Evolutionary conservation across 2,113 vertebrate genomes (phyloP).

Genomic region (Odocoileus virginianus): DNA sequence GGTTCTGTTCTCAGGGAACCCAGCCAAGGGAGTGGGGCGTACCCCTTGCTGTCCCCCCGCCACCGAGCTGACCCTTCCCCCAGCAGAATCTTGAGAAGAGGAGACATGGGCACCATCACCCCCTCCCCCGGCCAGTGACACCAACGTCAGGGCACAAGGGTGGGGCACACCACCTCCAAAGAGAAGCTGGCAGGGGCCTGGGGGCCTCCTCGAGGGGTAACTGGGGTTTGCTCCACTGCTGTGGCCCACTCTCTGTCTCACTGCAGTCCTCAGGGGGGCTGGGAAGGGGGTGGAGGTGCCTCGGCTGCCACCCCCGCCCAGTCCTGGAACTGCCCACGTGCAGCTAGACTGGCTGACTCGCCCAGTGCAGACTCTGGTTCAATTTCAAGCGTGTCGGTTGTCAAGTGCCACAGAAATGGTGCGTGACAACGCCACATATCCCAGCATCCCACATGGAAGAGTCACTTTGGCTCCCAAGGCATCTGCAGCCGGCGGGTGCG

Average conservation of each 20-base stretch:
- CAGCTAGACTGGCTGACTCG: background rate
- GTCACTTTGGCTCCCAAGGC: background rate
- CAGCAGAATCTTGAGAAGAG: background rate
- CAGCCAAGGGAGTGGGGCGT: accelerated
- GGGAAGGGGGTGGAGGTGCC: background rate
- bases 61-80: accelerated
- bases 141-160: no score
- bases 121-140: accelerated
- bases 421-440: background rate
- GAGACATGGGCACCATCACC: accelerated
- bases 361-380: background rate
- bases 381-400: background rate
- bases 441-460: accelerated
- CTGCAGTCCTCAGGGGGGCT: accelerated
- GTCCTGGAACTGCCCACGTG: background rate
- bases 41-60: accelerated
- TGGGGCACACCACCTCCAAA: background rate
- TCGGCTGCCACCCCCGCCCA: accelerated
- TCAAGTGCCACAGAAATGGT: accelerated
- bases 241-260: background rate
- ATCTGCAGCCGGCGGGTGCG: background rate
- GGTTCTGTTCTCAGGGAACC: background rate
- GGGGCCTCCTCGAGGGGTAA: background rate
- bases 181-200: background rate
- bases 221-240: background rate